phyloP scores from a whole-genome alignment of 2,888 invertebrate genomes.

The Nemoura dubitans region DNA sequence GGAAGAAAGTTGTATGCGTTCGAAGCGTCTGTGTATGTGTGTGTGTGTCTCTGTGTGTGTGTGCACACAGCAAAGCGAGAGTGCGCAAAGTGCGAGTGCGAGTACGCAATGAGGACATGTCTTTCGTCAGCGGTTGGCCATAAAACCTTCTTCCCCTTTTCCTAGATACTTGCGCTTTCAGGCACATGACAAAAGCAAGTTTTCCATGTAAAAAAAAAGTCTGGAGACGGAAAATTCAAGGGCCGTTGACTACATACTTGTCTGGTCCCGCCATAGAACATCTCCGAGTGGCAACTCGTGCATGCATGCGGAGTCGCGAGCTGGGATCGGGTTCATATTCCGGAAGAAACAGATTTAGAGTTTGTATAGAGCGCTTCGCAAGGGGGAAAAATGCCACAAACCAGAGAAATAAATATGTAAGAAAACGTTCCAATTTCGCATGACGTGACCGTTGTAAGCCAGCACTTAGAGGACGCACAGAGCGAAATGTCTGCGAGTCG shows the following conservation, averaged over 20 bases:
- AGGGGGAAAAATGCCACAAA: neutral
- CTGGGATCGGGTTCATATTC: neutral
- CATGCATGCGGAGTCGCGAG: neutral
- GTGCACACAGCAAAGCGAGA: neutral
- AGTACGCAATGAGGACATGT: neutral
- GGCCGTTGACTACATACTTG: neutral
- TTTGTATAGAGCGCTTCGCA: neutral
- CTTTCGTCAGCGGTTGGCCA: neutral
- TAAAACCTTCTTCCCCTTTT: neutral
- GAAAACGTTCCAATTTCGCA: neutral
- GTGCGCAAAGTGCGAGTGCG: neutral
- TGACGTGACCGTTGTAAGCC: neutral
- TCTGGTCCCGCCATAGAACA: neutral
- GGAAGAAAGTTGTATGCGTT: neutral
- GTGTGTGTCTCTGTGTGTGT: too few relatives aligned
- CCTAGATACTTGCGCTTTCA: neutral
- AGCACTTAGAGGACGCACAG: neutral
- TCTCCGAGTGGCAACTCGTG: neutral
- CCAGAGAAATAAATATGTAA: neutral
- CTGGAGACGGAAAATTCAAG: neutral
- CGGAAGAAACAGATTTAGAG: conserved; percentile 7
- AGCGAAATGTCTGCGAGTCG: neutral
- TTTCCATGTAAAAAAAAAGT: neutral
- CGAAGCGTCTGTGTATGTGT: neutral
- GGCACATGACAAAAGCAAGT: neutral